Evolutionary conservation across 2,113 vertebrate species (phyloP), one percentile per base, ranked within the genome.

Genomic region (Miniopterus natalensis): DNA sequence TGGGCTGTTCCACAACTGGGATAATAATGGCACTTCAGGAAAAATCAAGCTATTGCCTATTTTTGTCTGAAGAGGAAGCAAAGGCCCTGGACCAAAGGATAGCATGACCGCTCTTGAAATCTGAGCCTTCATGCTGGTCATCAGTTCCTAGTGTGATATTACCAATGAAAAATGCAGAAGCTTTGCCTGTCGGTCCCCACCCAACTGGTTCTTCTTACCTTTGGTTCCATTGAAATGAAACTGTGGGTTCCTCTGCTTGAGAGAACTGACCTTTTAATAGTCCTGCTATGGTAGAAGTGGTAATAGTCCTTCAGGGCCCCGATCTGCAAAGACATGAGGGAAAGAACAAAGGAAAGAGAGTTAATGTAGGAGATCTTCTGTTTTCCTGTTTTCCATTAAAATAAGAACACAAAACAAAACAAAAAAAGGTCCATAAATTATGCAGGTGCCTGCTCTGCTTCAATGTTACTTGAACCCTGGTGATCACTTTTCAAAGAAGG

Each of bases 171-270:
- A 98, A 99, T 99, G 98, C 97, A 99, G 97, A 96, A 68, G 96
- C 84, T 97, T 97, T 96, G 86, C 90, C 90, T 90, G 97, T 97
- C 95, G 97, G 98, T 87, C 97, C 92, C 89, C 95, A 86, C 95
- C 96, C 84, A 94, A 61, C 31, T 92, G 93, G 98, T 98, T 98
- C 96, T 97, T 97, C 99, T 99, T 99, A 99, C 99, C 99, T 99
- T 99, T 97, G 99, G 99, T 98, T 99, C 99, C 99, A 99, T 99
- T 97, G 99, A 99, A 98, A 99, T 99, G 98, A 99, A 99, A 98
- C 99, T 99, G 98, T 99, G 99, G 79, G 98, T 99, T 97, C 99
- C 99, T 98, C 99, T 99, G 95, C 99, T 99, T 84, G 99, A 99
- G 66, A 99, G 98, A 97, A 99, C 99, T 78, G 99, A 99, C 97